Percentiles rank a stretch among this genome's conserved stretches.
These are phyloP conservation scores for Dendrocincla fuliginosa DNA, from an alignment of 2,797 vertebrate genomes.

Conservation along the genomic window DNA sequence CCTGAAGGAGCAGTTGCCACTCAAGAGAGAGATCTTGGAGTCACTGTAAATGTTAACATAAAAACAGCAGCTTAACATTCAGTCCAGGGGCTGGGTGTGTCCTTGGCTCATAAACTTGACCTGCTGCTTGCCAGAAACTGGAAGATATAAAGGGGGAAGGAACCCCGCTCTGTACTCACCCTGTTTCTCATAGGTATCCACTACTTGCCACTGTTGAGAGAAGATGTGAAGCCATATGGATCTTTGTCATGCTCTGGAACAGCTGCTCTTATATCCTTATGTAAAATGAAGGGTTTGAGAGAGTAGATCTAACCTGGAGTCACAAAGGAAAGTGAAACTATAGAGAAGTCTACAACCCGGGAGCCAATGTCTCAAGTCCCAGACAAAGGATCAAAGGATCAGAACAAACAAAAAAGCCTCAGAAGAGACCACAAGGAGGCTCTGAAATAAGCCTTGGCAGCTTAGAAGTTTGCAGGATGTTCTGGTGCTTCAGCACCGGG, in stretches of 20 bases:
- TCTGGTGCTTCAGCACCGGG: not conserved
- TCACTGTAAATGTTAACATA: not conserved
- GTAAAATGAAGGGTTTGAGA: not conserved
- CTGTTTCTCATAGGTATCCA: not conserved
- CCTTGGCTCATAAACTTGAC: slow-evolving; percentile 1
- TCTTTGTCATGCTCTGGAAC: not conserved
- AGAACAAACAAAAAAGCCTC: not conserved
- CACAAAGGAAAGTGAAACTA: slow-evolving; percentile 45
- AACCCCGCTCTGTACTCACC: not conserved
- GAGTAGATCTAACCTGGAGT: not conserved
- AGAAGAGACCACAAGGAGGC: not conserved
- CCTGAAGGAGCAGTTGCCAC: not conserved
- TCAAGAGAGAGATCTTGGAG: not conserved
- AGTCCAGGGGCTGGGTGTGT: slow-evolving; percentile 7
- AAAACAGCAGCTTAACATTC: not conserved
- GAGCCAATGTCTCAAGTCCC: not conserved
- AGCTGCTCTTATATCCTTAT: not conserved
- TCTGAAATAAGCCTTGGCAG: not conserved
- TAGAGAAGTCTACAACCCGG: not conserved
- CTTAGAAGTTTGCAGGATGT: not conserved
- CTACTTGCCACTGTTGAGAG: not conserved
- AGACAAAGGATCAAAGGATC: not conserved
- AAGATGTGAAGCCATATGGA: not conserved
- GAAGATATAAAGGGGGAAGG: slow-evolving; percentile 1
- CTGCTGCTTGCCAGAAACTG: not conserved